phyloP scores from a whole-genome alignment of 2,113 vertebrate genomes.

The Chaenogobius annularis region DNA sequence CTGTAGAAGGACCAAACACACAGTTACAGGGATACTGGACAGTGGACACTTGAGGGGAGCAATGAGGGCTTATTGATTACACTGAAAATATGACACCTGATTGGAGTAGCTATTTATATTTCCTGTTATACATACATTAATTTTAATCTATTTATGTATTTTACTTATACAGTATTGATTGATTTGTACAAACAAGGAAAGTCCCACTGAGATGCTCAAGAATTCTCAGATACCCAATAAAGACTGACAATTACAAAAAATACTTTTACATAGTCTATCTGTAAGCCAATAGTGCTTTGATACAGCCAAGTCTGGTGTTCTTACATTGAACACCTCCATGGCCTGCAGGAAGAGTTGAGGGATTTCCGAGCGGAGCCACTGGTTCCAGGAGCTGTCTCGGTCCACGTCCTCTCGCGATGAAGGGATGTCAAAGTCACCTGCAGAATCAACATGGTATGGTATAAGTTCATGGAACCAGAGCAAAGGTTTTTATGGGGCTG shows the following conservation, averaged over 20 bases:
- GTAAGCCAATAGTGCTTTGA: too few relatives aligned
- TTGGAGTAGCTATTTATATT: too few relatives aligned
- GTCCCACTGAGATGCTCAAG: too few relatives aligned
- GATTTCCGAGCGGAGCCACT: slow-evolving; percentile 81
- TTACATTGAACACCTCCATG: slow-evolving; percentile 78
- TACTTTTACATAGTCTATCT: too few relatives aligned
- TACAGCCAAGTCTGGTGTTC: slow-evolving; percentile 3
- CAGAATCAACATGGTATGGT: background rate
- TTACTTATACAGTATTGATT: too few relatives aligned
- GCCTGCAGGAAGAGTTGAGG: slow-evolving; percentile 78
- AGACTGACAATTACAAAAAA: too few relatives aligned
- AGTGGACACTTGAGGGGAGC: background rate
- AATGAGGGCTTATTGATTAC: too few relatives aligned
- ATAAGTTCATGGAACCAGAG: background rate
- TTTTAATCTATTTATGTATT: too few relatives aligned
- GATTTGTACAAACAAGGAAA: too few relatives aligned
- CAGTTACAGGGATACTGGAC: background rate
- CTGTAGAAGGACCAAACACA: slow-evolving; percentile 42
- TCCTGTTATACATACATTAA: too few relatives aligned
- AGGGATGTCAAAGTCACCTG: slow-evolving; percentile 83
- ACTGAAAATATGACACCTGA: too few relatives aligned
- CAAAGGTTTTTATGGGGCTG: background rate
- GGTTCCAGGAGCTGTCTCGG: slow-evolving; percentile 82
- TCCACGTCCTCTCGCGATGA: slow-evolving; percentile 83
- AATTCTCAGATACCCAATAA: too few relatives aligned